Evolutionary conservation across 1,140 invertebrate species (phyloP).

Genomic region (Stenopsyche tienmushanensis): DNA sequence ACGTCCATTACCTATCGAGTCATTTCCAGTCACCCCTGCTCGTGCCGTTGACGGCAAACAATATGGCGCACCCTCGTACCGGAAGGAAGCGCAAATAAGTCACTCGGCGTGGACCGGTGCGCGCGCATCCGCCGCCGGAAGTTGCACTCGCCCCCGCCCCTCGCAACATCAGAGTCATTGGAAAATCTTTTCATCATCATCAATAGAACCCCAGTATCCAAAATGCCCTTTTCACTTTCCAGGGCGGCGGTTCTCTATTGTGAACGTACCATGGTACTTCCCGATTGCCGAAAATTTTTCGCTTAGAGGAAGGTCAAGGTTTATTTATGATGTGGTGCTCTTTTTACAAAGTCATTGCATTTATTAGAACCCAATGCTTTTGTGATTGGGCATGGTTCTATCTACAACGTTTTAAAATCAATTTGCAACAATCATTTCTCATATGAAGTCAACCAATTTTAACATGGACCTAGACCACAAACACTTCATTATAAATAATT

Average conservation of each 20-base stretch:
- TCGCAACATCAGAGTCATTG: neutral
- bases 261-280: neutral
- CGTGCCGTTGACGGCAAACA: constrained; percentile 32
- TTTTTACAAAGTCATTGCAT: too few relatives aligned
- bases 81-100: constrained; percentile 42
- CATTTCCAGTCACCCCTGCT: constrained; percentile 29
- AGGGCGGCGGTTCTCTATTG: neutral
- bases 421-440: too few relatives aligned
- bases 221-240: constrained; percentile 1
- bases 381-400: too few relatives aligned
- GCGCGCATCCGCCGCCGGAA: constrained; percentile 35
- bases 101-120: constrained; percentile 35
- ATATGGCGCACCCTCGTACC: constrained; percentile 39
- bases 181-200: neutral
- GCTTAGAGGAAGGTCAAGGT: constrained; percentile 4
- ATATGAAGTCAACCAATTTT: too few relatives aligned
- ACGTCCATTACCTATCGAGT: constrained; percentile 38
- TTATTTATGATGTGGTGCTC: too few relatives aligned
- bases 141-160: constrained; percentile 10
- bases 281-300: neutral
- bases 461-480: too few relatives aligned
- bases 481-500: too few relatives aligned
- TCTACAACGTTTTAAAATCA: too few relatives aligned
- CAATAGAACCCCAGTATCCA: neutral
- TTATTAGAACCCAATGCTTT: too few relatives aligned